Percentiles rank a stretch among this genome's conserved stretches.
These are phyloP conservation scores for Anastatus disparis DNA, from an alignment of 1,140 invertebrate species.

Conservation along the genomic window DNA sequence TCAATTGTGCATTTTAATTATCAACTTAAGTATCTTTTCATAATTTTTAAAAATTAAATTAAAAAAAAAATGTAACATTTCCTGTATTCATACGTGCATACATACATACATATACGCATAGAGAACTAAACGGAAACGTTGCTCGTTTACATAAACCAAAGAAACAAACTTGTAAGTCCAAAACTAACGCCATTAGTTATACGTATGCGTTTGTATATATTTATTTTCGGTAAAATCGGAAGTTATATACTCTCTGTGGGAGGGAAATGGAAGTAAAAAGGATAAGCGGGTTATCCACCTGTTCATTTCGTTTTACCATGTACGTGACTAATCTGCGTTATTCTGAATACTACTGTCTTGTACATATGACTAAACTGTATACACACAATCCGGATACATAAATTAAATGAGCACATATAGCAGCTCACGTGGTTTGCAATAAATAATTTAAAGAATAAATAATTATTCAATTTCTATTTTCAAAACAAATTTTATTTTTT, in stretches of 20 bases:
- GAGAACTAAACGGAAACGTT: too few relatives aligned
- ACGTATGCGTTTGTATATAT: neutral
- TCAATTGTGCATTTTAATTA: too few relatives aligned
- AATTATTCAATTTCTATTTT: too few relatives aligned
- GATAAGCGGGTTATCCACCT: constrained; percentile 28
- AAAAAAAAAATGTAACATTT: too few relatives aligned
- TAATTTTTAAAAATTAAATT: too few relatives aligned
- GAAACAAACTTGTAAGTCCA: neutral
- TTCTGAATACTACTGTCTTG: constrained; percentile 11
- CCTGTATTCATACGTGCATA: too few relatives aligned
- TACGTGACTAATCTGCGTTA: constrained; percentile 38
- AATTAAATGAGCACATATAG: constrained; percentile 4
- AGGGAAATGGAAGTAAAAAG: constrained; percentile 1
- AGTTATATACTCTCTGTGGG: neutral
- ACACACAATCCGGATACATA: constrained; percentile 6
- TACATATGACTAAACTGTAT: neutral
- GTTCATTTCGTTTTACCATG: constrained; percentile 22
- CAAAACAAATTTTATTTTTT: too few relatives aligned
- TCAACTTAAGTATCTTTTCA: too few relatives aligned
- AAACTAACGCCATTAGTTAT: too few relatives aligned
- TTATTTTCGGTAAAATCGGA: constrained; percentile 26
- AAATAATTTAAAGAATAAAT: neutral
- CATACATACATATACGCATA: too few relatives aligned
- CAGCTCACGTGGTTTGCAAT: neutral
- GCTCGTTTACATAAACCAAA: too few relatives aligned